phyloP scores from a whole-genome alignment of 2,113 vertebrate species.

The Podocnemis expansa region DNA sequence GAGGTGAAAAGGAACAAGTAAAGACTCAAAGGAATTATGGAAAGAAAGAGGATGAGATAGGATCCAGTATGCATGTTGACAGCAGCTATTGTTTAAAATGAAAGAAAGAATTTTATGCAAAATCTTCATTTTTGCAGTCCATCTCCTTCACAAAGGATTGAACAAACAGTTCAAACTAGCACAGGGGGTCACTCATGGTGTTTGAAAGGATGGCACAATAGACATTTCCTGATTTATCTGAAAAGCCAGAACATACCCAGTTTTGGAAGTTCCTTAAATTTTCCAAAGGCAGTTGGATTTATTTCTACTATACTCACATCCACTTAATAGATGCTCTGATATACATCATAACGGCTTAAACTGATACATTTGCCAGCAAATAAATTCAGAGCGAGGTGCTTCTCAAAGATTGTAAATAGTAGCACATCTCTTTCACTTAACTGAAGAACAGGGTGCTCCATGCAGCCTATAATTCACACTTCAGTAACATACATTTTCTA shows the following conservation, averaged over 20 bases:
- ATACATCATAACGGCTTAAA: not conserved
- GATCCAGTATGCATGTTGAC: not conserved
- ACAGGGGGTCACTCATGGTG: not conserved
- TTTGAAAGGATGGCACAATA: not conserved
- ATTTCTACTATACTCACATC: conserved; percentile 14
- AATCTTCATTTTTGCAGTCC: not conserved
- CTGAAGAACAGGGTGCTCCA: not conserved
- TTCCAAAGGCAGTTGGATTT: conserved; percentile 32
- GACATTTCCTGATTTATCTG: not conserved
- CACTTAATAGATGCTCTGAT: conserved; percentile 3
- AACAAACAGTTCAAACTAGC: not conserved
- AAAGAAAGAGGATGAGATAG: not conserved
- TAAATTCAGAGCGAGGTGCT: not conserved
- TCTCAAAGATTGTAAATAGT: not conserved
- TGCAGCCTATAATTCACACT: not conserved
- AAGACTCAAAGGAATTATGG: not conserved
- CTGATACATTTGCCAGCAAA: not conserved
- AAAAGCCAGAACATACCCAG: not conserved
- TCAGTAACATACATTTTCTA: not conserved
- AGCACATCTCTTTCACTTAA: not conserved
- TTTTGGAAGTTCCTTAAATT: not conserved
- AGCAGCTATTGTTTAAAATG: not conserved
- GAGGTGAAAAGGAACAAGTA: not conserved
- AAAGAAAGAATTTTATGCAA: not conserved
- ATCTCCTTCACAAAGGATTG: not conserved